Base-by-base conservation (phyloP, 2,888 invertebrate species). In the Phlogophora meticulosa region DNA sequence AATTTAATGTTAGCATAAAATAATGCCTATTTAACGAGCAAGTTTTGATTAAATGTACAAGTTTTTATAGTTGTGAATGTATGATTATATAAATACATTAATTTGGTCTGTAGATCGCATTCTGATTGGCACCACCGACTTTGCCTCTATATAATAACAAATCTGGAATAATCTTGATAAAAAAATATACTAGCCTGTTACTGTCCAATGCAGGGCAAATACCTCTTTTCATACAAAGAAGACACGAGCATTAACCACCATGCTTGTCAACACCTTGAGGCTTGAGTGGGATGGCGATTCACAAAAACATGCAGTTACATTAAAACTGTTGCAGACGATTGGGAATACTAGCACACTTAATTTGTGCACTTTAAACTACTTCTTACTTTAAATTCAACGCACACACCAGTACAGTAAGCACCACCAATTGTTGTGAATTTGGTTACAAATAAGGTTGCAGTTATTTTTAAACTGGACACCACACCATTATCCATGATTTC, bases 11-110 rank as follows among this genome's bases (percentile, higher is more conserved):
- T 24, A 51, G 20, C 40, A 36, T 65, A 65, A 40, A 36, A 65
- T 45, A 15, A 74, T 57, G 20, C 55, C 5, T 49, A 57, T 49
- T 38, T 67, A 42, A 24, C 5, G 4, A 58, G 28, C 17, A 58
- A 55, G 55, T 55, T 45, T 42, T 70, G 40, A 71, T 71, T 71
- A 13, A 58, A 56, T 63, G 11, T 57, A 76, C 36, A 63, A 38
- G 43, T 28, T 51, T 32, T 24, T 55, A 62, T 13, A 20, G 38
- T 46, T 34, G 5, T 32, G 11, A 17, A 45, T 20, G 22, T 70
- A 52, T 34, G 36, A 62, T 59, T 32, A 9, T 17, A 17, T 20
- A 22, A 51, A 56, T 46, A 20, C 20, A 49, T 45, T 46, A 0
- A 36, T 66, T 73, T 45, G n/a, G 28, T 17, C 38, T 61, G 28